Conservation (phyloP, 1,140 invertebrate species). For the Monochamus saltuarius region DNA sequence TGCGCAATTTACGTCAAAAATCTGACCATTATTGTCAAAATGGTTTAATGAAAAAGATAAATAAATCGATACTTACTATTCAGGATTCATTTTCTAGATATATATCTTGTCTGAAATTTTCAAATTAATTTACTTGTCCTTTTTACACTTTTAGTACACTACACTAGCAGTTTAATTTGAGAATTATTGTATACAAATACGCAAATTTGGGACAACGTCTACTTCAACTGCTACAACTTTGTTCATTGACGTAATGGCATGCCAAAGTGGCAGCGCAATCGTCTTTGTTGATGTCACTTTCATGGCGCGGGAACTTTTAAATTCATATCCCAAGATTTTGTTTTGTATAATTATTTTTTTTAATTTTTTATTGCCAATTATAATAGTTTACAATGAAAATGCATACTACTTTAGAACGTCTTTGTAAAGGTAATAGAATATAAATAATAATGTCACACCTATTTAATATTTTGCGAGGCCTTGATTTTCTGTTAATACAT, state of each 20-base stretch:
- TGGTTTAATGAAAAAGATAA: constrained; percentile 31
- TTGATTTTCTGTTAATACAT: no score
- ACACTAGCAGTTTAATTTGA: constrained; percentile 7
- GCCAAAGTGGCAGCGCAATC: constrained; percentile 29
- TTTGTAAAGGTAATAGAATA: no score
- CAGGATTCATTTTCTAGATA: constrained; percentile 48
- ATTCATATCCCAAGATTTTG: no score
- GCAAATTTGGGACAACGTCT: constrained; percentile 30
- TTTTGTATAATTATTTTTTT: no score
- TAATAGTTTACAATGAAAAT: no score
- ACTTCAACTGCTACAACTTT: constrained; percentile 18
- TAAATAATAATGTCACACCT: no score
- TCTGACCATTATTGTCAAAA: constrained; percentile 28
- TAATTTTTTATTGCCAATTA: no score
- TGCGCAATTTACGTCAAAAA: constrained; percentile 36
- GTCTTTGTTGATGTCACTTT: neutral
- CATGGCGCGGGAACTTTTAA: neutral
- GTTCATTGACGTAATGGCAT: constrained; percentile 21
- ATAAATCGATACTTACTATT: constrained; percentile 53
- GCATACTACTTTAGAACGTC: no score
- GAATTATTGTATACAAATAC: constrained; percentile 20
- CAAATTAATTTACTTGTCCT: neutral
- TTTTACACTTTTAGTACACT: constrained; percentile 24
- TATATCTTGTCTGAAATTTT: constrained; percentile 5
- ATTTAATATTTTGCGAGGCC: no score